These are phyloP conservation scores for Aporrectodea caliginosa DNA, from an alignment of 1,140 invertebrate genomes.

Conservation along the genomic window DNA sequence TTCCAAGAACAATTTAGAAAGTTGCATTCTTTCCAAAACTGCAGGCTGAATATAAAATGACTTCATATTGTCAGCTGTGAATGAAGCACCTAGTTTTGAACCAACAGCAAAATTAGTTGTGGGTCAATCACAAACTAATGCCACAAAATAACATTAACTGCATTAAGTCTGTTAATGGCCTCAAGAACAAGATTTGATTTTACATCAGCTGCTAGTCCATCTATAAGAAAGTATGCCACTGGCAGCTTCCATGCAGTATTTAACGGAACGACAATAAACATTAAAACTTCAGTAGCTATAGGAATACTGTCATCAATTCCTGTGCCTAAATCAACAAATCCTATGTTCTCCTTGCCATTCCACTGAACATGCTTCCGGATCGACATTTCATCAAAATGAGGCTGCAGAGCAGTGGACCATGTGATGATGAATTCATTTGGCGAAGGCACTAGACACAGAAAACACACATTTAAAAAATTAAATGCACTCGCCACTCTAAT, in stretches of 20 bases:
- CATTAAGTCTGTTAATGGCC: neutral
- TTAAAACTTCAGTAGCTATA: neutral
- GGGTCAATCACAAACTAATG: constrained; percentile 11
- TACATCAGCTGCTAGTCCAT: constrained; percentile 5
- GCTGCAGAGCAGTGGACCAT: neutral
- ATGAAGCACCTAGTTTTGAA: neutral
- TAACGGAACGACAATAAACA: neutral
- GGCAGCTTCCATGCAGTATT: neutral
- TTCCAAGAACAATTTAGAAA: neutral
- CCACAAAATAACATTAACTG: neutral
- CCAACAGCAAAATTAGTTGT: neutral
- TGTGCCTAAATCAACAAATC: neutral
- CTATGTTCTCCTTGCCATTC: neutral
- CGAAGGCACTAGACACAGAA: too few species aligned
- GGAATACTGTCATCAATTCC: neutral
- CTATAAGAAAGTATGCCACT: neutral
- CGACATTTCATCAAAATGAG: constrained; percentile 13
- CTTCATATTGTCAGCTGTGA: constrained; percentile 6
- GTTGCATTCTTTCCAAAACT: neutral
- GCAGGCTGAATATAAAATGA: neutral
- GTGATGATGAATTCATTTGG: neutral
- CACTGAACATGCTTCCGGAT: constrained; percentile 8
- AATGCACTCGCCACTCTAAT: too few species aligned
- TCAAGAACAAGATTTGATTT: neutral
- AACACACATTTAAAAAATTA: too few species aligned